Evolutionary conservation across 2,888 invertebrate species (phyloP), one percentile per base, ranked within the genome.

Genomic region (Mycalesis mineus): DNA sequence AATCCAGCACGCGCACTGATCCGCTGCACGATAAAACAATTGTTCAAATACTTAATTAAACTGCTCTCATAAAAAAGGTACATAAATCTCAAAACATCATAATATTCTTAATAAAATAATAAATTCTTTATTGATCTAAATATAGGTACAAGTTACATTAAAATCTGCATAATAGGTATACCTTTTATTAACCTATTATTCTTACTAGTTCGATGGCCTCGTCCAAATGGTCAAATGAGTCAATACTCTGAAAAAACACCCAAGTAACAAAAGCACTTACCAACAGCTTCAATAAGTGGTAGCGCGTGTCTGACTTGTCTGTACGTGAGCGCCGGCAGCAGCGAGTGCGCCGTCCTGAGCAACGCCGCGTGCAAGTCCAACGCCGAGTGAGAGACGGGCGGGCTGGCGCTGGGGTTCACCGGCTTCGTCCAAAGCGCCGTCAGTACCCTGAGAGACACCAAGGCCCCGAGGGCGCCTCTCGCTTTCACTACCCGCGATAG

Each of bases 261-360:
- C 2, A 22, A 22, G 3, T 17, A 13, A 8, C 5, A 39, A 39
- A 15, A 15, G 14, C 11, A 28, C 80, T 66, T 3, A 88, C 88
- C 87, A 62, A 88, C 81, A 14, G 84, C 95, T 93, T 53, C 95
- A 93, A 91, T 95, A 93, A 71, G 96, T 80, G 60, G 95, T 94
- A 62, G 92, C 92, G 72, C 93, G 91, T 69, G 92, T 87, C 48
- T 91, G 91, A 68, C 92, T 88, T 58, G 95, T 82, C 4, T 92
- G 91, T 37, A 93, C 94, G 61, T 91, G 89, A 51, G 93, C 92
- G 74, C 93, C 91, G 48, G 95, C 92, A 74, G 67, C 62, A 96
- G 80, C 67, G 93, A 92, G 73, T 94, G 91, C 15, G 95, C 91
- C 68, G 71, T 65, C 73, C 92, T 92, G 57, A 96, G 80, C 58